Base-by-base conservation (phyloP, 2,888 invertebrate species). In the Phragmatobia fuliginosa region DNA sequence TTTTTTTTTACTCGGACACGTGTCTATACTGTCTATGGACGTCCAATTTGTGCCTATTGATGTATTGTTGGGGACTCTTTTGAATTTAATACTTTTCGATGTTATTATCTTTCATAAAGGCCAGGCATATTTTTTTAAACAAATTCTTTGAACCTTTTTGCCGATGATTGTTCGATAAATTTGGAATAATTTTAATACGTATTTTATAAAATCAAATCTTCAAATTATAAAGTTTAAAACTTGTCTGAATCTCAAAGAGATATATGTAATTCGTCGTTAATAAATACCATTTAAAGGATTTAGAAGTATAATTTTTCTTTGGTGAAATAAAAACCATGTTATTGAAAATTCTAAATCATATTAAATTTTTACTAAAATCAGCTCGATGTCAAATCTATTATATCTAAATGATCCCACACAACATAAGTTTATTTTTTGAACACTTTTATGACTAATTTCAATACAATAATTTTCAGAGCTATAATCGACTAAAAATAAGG, bases 1-100 rank as follows among this genome's bases (percentile, higher is more conserved):
- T 83, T 85, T 88, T 89, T 88, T 88, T 85, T 77, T 77, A 74
- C 87, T 86, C 78, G 87, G 87, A 92, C 94, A 92, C 91, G 91
- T 92, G 93, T 93, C 91, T 90, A 91, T 89, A 90, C 89, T 92
- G 93, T 93, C 91, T 90, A 91, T 89, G 90, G 89, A 78, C 84
- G 84, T 92, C 85, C 90, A 93, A 94, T 94, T 94, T 93, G 93
- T 91, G 91, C 83, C 90, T 86, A 91, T 94, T 92, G 90, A 91
- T 87, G 77, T 82, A 87, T 90, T 91, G 90, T 91, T 83, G 72
- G 68, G 25, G 68, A 78, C 83, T 84, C 78, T 83, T 83, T 83
- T 70, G 79, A 86, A 88, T 90, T 77, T 80, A 81, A 75, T 83
- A 81, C 77, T 71, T 77, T 79, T 74, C 67, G 81, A 86, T 85